These are phyloP conservation scores for Elysia chlorotica DNA, from an alignment of 1,140 invertebrate genomes.

Conservation along the genomic window DNA sequence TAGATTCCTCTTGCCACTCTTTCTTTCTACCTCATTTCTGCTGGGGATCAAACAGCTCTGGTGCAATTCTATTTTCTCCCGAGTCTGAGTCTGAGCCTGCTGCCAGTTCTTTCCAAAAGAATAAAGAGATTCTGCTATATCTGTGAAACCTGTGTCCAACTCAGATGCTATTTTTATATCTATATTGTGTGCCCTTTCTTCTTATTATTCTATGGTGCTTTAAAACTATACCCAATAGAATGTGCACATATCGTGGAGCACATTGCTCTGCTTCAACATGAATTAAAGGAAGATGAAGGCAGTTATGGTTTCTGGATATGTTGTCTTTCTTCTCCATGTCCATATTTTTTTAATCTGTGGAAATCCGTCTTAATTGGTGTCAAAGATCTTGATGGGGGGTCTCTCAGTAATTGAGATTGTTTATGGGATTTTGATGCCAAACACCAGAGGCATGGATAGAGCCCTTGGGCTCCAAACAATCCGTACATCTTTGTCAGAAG, in stretches of 20 bases:
- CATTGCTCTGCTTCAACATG: background rate
- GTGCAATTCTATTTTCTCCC: background rate
- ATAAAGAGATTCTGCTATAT: background rate
- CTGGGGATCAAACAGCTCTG: too few relatives aligned
- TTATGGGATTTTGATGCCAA: background rate
- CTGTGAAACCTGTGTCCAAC: background rate
- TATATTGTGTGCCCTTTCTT: background rate
- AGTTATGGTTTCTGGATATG: background rate
- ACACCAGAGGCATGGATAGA: conserved; percentile 4
- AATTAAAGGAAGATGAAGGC: background rate
- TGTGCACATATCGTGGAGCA: conserved; percentile 10
- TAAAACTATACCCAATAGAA: conserved; percentile 2
- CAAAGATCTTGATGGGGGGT: background rate
- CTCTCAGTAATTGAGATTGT: background rate
- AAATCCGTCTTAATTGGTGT: background rate
- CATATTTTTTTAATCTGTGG: background rate
- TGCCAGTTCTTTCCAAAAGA: background rate
- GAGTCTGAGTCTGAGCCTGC: background rate
- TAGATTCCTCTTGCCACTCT: background rate
- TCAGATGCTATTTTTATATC: background rate
- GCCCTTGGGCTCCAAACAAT: background rate
- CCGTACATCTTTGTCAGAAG: conserved; percentile 6
- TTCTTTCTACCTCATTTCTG: background rate
- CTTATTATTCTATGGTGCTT: conserved; percentile 10
- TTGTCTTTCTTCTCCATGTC: background rate